Conservation (phyloP, 1,140 invertebrate species). For the Bemisia tabaci region DNA sequence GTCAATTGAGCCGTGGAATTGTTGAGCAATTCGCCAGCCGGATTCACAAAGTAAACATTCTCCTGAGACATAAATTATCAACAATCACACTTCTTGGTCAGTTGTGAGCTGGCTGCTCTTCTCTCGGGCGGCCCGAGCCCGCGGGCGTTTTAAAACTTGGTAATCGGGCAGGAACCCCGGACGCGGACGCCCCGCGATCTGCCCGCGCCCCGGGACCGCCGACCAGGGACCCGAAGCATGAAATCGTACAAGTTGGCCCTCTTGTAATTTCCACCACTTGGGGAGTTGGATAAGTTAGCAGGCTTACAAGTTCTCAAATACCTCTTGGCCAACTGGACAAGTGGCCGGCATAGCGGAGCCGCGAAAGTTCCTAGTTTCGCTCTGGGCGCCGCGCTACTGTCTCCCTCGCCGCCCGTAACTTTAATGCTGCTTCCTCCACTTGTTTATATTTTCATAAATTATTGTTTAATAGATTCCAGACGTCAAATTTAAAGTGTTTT, state of each 20-base stretch:
- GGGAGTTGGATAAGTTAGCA: neutral
- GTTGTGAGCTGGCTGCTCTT: too few species aligned
- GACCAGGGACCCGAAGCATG: neutral
- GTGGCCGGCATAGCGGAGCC: neutral
- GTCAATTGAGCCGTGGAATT: too few species aligned
- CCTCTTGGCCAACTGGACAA: neutral
- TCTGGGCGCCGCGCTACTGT: neutral
- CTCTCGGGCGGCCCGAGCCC: neutral
- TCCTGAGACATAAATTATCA: neutral
- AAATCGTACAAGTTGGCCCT: neutral
- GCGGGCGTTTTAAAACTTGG: neutral
- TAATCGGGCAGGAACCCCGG: neutral
- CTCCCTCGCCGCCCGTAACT: neutral
- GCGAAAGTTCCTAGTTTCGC: neutral
- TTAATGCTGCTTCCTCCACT: neutral
- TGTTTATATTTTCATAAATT: slow-evolving; percentile 1
- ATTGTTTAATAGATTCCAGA: neutral
- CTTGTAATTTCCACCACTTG: neutral
- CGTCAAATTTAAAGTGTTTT: neutral
- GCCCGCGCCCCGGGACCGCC: too few species aligned
- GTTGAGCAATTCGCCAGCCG: neutral
- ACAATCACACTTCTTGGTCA: neutral
- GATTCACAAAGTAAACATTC: neutral
- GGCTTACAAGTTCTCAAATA: neutral
- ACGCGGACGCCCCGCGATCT: too few species aligned